Evolutionary conservation across 2,113 vertebrate genomes (phyloP).

Genomic region (Brienomyrus longianalis): DNA sequence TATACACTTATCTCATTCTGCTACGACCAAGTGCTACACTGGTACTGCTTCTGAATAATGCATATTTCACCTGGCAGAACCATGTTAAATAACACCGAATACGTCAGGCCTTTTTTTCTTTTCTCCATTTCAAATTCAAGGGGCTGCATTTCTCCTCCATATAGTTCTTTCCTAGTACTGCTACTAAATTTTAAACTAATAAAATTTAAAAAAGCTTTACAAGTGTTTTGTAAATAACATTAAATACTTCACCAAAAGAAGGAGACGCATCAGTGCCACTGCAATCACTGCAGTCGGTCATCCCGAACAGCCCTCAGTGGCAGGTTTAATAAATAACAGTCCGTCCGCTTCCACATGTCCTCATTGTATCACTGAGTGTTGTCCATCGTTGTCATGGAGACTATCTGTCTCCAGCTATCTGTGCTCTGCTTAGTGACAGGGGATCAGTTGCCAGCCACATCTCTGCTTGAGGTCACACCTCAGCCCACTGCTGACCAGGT

Average conservation of each 20-base stretch:
- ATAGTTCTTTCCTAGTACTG: background rate
- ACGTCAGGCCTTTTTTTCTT: background rate
- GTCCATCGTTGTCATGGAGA: background rate
- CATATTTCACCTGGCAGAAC: background rate
- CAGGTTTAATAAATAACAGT: constrained; percentile 1
- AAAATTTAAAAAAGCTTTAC: background rate
- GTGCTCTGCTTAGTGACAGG: background rate
- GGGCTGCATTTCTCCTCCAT: background rate
- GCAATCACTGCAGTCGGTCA: background rate
- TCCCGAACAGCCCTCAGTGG: background rate
- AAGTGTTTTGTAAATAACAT: background rate
- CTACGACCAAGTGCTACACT: background rate
- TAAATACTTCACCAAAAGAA: background rate
- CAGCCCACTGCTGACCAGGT: background rate
- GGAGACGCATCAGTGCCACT: background rate
- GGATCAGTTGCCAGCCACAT: background rate
- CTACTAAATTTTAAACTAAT: background rate
- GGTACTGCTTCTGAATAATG: background rate
- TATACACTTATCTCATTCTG: background rate
- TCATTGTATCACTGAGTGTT: background rate
- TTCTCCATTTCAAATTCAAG: background rate
- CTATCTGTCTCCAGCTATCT: background rate
- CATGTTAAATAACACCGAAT: background rate
- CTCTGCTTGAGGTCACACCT: background rate
- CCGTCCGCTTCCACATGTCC: background rate